phyloP scores from a whole-genome alignment of 2,888 invertebrate species.

The Orthosia incerta region DNA sequence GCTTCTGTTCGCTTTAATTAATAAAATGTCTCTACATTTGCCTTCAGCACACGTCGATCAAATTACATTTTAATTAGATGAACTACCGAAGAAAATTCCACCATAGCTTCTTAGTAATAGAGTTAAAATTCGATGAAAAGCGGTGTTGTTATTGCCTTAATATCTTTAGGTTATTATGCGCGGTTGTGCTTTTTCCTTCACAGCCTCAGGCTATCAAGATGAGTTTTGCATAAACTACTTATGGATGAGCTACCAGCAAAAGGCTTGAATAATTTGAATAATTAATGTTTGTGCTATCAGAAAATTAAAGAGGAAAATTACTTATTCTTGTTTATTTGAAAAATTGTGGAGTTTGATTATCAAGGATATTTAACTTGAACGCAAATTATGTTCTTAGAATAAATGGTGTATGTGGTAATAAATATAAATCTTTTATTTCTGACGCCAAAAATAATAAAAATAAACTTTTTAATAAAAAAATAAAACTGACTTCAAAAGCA shows the following conservation, averaged over 20 bases:
- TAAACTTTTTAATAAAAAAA: too few species aligned
- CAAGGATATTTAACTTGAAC: neutral
- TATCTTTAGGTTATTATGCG: constrained; percentile 47
- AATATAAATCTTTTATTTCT: too few species aligned
- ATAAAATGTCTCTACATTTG: constrained; percentile 47
- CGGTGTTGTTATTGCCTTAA: constrained; percentile 36
- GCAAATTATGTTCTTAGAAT: neutral
- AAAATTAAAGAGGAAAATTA: constrained; percentile 11
- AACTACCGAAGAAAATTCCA: neutral
- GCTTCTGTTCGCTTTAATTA: constrained; percentile 52
- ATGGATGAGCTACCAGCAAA: constrained; percentile 33
- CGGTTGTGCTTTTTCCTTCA: constrained; percentile 46
- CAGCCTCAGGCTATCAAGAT: constrained; percentile 40
- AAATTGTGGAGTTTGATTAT: neutral
- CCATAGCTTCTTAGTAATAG: neutral
- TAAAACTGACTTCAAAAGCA: too few species aligned
- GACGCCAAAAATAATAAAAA: too few species aligned
- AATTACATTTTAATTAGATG: constrained; percentile 64
- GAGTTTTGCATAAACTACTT: constrained; percentile 56
- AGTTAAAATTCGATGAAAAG: constrained; percentile 16
- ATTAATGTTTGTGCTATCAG: constrained; percentile 36
- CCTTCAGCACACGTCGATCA: constrained; percentile 56
- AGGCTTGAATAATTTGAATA: constrained; percentile 42
- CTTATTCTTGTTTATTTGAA: neutral
- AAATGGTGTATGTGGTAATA: too few species aligned